Base-by-base conservation (phyloP, 2,888 invertebrate species). In the Pycnomerus fuliginosus region DNA sequence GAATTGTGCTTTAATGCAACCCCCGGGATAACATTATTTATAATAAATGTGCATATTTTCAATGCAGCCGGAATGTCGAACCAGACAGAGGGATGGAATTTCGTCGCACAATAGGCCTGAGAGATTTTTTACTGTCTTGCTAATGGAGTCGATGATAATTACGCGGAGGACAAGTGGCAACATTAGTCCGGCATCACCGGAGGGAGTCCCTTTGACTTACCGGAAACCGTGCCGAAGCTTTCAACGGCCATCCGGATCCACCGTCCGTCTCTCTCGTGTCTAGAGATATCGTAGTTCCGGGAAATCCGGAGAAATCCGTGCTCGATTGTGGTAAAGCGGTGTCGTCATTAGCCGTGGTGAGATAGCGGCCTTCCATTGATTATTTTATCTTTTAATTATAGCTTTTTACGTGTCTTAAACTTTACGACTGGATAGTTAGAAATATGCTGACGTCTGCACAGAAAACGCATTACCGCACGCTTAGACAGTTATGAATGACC, bases 221-320 rank as follows among this genome's bases (percentile, higher is more conserved):
- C 44, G 44, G 45, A 46, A 35, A 37, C 35, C 53, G 44, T 48
- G 48, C 37, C 34, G 35, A 34, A 38, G 49, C 53, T 49, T 51
- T 45, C 51, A 51, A 43, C 36, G 30, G 42, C 7, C 42, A 48
- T 56, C 56, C 53, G 56, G 49, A 36, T 43, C 36, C 36, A 25
- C 20, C 31, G 32, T 44, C 44, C 37, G 27, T 37, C 31, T 37
- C 37, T 27, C 32, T 33, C 44, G n/a, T 12, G 37, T 44, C 44
- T 44, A 13, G 37, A 44, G 44, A 44, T 44, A 44, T 44, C 37
- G 27, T 10, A 25, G 32, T 38, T 44, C 44, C 44, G 44, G 44
- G 44, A 44, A 44, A 44, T 44, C 44, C 44, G 44, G 44, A 24
- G 14, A 38, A 44, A 44, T 44, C 44, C 44, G 44, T 37, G 37